phyloP scores from a whole-genome alignment of 2,888 invertebrate genomes.

The Eilema depressum region DNA sequence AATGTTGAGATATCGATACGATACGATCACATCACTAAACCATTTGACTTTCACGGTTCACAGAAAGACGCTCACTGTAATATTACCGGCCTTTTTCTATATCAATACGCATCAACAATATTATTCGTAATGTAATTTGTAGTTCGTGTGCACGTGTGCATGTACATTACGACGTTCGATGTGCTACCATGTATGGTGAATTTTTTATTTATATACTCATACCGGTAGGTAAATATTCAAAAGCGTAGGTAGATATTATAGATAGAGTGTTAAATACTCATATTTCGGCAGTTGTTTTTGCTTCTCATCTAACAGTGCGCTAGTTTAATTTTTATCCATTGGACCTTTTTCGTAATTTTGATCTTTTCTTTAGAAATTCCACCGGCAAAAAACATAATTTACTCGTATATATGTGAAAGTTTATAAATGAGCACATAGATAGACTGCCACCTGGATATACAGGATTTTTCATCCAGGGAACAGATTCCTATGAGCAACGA shows the following conservation, averaged over 20 bases:
- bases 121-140: constrained; percentile 67
- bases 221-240: not conserved
- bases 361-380: no score
- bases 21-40: constrained; percentile 40
- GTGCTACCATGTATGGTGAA: not conserved
- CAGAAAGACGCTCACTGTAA: constrained; percentile 57
- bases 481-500: no score
- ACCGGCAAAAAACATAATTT: no score
- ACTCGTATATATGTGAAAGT: no score
- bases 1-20: constrained; percentile 29
- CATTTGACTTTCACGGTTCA: constrained; percentile 62
- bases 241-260: not conserved
- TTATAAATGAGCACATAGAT: no score
- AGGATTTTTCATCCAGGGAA: no score
- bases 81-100: constrained; percentile 61
- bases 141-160: constrained; percentile 22
- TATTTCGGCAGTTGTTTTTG: not conserved
- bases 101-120: constrained; percentile 63
- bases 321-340: no score
- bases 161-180: not conserved
- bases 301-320: no score
- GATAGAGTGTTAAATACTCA: not conserved
- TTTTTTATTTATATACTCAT: not conserved
- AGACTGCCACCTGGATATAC: no score
- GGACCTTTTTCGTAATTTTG: no score